Evolutionary conservation across 1,140 invertebrate species (phyloP).

Genomic region (Formica selysi): DNA sequence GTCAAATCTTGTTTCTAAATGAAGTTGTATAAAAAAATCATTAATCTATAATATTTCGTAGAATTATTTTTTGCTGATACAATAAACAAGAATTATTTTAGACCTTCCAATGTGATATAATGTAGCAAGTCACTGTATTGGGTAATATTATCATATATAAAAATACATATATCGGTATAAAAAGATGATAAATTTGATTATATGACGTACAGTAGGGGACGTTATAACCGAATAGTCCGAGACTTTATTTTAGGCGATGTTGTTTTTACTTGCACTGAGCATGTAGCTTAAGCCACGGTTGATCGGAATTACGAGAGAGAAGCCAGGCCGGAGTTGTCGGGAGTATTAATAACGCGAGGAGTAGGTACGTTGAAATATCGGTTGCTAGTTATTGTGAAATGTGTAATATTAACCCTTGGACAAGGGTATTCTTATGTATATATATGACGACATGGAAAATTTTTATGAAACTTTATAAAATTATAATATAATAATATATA

Average conservation of each 20-base stretch:
- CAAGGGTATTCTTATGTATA: background rate
- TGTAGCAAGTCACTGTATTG: background rate
- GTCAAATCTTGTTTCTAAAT: background rate
- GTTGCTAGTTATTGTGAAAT: slow-evolving; percentile 44
- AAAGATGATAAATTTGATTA: slow-evolving; percentile 2
- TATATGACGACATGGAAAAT: background rate
- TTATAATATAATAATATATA: background rate
- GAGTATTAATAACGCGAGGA: slow-evolving; percentile 34
- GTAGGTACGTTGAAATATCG: slow-evolving; percentile 34
- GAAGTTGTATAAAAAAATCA: background rate
- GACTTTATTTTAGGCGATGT: slow-evolving; percentile 12
- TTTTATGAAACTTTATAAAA: slow-evolving; percentile 14
- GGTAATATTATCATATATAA: background rate
- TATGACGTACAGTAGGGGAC: background rate
- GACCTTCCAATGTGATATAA: background rate
- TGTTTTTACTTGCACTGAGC: slow-evolving; percentile 39
- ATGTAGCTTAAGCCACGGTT: slow-evolving; percentile 12
- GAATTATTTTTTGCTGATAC: no score
- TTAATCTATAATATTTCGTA: background rate
- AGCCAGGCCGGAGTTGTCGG: slow-evolving; percentile 14
- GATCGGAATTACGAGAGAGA: slow-evolving; percentile 49
- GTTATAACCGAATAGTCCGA: background rate
- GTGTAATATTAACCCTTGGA: slow-evolving; percentile 21
- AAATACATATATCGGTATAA: background rate
- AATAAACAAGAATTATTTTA: background rate